Percentiles rank a stretch among this genome's conserved stretches.
Evolutionary conservation across 2,888 invertebrate genomes (phyloP).

Genomic region (Mantis religiosa): DNA sequence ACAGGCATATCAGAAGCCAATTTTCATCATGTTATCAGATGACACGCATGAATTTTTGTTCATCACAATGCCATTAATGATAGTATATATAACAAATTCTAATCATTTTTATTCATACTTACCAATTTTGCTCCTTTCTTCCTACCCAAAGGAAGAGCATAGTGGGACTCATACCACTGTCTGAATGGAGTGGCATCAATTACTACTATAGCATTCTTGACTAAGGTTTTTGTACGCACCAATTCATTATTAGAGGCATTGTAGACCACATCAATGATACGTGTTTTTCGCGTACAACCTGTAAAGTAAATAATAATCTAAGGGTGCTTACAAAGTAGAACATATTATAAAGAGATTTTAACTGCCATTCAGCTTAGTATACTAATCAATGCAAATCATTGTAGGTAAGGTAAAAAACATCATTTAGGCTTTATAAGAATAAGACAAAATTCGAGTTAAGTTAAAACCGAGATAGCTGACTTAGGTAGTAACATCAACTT

Average conservation of each 20-base stretch:
- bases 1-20: conserved; percentile 4
- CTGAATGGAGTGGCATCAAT: conserved; percentile 98
- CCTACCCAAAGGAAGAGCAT: conserved; percentile 89
- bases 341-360: background rate
- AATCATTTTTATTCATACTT: conserved; percentile 37
- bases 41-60: conserved; percentile 28
- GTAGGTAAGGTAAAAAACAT: conserved; percentile 23
- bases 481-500: too few relatives aligned
- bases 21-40: conserved; percentile 27
- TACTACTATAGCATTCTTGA: conserved; percentile 95
- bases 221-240: conserved; percentile 98
- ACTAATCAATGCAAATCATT: background rate
- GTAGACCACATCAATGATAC: conserved; percentile 99
- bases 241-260: conserved; percentile 99
- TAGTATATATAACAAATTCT: background rate
- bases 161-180: conserved; percentile 99
- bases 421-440: conserved; percentile 12
- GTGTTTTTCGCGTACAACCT: conserved; percentile 89
- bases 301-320: conserved; percentile 34
- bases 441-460: too few relatives aligned
- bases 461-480: too few relatives aligned
- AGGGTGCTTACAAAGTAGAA: background rate
- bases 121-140: conserved; percentile 95
- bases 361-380: background rate
- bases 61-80: background rate